phyloP scores from a whole-genome alignment of 2,797 vertebrate genomes.

The Myotis pilosus region DNA sequence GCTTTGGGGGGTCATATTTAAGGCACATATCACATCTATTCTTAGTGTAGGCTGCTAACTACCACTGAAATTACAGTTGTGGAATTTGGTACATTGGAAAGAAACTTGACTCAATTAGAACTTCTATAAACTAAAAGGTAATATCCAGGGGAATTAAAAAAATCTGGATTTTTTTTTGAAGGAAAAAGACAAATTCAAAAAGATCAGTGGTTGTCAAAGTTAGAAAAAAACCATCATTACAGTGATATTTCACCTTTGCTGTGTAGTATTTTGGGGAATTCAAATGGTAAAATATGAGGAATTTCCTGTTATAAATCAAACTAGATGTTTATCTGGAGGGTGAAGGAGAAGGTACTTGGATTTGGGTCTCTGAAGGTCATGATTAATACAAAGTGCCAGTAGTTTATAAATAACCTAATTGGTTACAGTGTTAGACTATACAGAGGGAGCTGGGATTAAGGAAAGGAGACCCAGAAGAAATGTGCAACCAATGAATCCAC shows the following conservation, averaged over 20 bases:
- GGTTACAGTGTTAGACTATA: neutral
- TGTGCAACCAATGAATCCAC: neutral
- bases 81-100: neutral
- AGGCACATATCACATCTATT: neutral
- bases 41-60: neutral
- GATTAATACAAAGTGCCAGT: neutral
- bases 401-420: slow-evolving; percentile 3
- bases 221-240: neutral
- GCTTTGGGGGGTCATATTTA: neutral
- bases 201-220: neutral
- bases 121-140: neutral
- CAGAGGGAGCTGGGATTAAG: neutral
- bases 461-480: slow-evolving; percentile 10
- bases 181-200: neutral
- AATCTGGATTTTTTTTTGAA: neutral
- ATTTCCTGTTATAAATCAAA: slow-evolving; percentile 50
- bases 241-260: neutral
- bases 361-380: neutral
- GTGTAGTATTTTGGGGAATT: neutral
- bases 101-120: slow-evolving; percentile 20
- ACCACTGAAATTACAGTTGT: neutral
- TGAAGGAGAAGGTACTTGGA: neutral
- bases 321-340: neutral
- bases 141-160: neutral
- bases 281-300: neutral